phyloP scores from a whole-genome alignment of 2,113 vertebrate species.

The Chaetorhynchus papuensis region DNA sequence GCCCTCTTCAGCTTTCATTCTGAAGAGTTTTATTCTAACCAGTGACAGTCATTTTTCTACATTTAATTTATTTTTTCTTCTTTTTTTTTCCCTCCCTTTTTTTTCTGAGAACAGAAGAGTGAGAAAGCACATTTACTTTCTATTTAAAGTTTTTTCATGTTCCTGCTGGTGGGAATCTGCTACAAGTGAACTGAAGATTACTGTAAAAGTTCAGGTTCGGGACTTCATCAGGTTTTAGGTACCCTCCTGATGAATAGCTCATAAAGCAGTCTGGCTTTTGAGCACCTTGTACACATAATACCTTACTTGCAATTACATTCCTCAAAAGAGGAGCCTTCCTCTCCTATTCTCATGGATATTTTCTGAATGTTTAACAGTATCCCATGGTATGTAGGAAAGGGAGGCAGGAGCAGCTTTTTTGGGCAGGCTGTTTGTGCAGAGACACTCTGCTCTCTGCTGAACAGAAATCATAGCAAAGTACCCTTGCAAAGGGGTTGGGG shows the following conservation, averaged over 20 bases:
- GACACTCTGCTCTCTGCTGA: neutral
- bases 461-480: neutral
- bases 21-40: neutral
- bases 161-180: neutral
- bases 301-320: neutral
- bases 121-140: neutral
- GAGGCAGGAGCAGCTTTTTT: neutral
- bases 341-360: neutral
- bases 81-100: rapidly evolving
- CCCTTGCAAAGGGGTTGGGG: neutral
- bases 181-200: neutral
- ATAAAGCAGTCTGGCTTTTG: neutral
- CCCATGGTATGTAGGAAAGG: neutral
- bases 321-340: neutral
- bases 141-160: neutral
- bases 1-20: neutral
- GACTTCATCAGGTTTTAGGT: neutral
- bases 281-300: neutral
- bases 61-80: neutral
- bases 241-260: neutral
- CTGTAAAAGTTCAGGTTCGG: neutral
- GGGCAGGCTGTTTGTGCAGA: neutral
- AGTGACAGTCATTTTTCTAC: neutral
- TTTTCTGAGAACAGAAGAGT: neutral
- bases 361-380: neutral